Percentiles rank a stretch among this genome's conserved stretches.
These are phyloP conservation scores for Meteorus sp. DNA, from an alignment of 1,140 invertebrate genomes.

Conservation along the genomic window DNA sequence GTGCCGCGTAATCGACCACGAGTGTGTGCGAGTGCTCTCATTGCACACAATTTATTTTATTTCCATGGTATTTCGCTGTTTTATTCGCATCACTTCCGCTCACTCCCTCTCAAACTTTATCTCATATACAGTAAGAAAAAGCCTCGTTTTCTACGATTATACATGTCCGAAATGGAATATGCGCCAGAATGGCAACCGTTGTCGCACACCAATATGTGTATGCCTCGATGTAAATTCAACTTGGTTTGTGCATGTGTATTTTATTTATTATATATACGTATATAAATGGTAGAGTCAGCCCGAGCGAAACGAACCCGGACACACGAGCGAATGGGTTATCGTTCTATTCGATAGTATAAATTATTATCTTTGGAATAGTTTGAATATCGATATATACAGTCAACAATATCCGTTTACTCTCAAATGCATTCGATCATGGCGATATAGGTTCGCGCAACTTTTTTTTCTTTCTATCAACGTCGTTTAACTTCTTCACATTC, in stretches of 20 bases:
- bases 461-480: too few species aligned
- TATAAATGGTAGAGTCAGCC: background rate
- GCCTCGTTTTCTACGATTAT: too few species aligned
- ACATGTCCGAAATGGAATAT: too few species aligned
- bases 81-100: too few species aligned
- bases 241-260: background rate
- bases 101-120: too few species aligned
- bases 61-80: too few species aligned
- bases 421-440: too few species aligned
- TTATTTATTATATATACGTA: background rate
- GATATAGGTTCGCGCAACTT: too few species aligned
- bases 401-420: too few species aligned
- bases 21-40: conserved; percentile 21
- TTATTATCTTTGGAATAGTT: conserved; percentile 8
- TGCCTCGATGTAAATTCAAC: conserved; percentile 14
- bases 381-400: too few species aligned
- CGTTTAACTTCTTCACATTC: too few species aligned
- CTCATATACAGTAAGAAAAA: too few species aligned
- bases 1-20: conserved; percentile 31
- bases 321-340: conserved; percentile 8
- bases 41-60: conserved; percentile 11
- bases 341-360: conserved; percentile 12
- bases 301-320: conserved; percentile 22
- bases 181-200: conserved; percentile 21
- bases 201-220: conserved; percentile 19